Evolutionary conservation across 2,113 vertebrate genomes (phyloP).

Genomic region (Clinocottus analis): DNA sequence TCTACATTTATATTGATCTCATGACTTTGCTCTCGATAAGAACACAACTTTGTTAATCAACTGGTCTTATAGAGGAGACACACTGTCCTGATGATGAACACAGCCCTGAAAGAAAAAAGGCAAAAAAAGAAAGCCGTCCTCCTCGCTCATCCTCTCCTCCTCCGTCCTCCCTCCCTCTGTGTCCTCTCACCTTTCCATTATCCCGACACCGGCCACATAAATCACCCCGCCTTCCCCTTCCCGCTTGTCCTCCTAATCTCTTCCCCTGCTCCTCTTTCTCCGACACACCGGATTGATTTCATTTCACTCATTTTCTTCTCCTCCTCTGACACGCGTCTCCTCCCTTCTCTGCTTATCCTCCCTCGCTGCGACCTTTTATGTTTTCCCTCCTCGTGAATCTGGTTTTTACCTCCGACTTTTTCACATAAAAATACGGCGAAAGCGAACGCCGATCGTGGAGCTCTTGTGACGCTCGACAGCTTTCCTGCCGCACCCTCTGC

Average conservation of each 20-base stretch:
- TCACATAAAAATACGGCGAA: background rate
- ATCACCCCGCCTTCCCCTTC: conserved; percentile 58
- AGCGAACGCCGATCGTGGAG: conserved; percentile 4
- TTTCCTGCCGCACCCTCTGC: background rate
- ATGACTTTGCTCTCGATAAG: conserved; percentile 25
- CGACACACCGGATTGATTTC: conserved; percentile 43
- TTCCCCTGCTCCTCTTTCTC: conserved; percentile 23
- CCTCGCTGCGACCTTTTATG: background rate
- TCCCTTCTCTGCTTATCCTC: conserved; percentile 15
- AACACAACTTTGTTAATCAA: conserved; percentile 22
- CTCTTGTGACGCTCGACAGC: background rate
- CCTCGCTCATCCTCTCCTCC: conserved; percentile 14
- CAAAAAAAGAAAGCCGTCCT: conserved; percentile 11
- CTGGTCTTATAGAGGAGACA: conserved; percentile 8
- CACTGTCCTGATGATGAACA: conserved; percentile 13
- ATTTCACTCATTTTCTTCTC: conserved; percentile 46
- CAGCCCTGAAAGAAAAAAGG: background rate
- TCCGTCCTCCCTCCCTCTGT: background rate
- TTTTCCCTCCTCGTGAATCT: background rate
- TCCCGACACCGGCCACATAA: conserved; percentile 61
- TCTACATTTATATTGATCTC: background rate
- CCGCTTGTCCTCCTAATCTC: conserved; percentile 46
- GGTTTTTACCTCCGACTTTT: background rate
- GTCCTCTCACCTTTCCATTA: conserved; percentile 70
- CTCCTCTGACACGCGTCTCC: conserved; percentile 43